phyloP scores from a whole-genome alignment of 1,140 invertebrate species.

The Drosophila eugracilis region DNA sequence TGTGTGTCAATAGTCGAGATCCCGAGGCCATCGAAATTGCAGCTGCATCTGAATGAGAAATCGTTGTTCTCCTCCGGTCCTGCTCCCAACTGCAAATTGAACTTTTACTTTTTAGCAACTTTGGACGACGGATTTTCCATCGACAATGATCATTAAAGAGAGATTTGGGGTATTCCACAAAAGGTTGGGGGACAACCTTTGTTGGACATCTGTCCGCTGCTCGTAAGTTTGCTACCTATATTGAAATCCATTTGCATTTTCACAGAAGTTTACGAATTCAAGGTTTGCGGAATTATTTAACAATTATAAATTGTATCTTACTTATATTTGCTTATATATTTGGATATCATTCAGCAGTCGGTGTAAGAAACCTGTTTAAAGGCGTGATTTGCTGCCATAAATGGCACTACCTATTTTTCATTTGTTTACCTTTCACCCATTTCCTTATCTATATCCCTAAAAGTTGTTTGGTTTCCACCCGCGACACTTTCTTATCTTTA shows the following conservation, averaged over 20 bases:
- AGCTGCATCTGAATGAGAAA: conserved; percentile 31
- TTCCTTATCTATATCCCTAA: conserved; percentile 6
- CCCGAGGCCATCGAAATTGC: conserved; percentile 39
- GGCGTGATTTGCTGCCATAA: background rate
- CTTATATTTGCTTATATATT: background rate
- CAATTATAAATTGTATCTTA: conserved; percentile 14
- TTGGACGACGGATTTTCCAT: conserved; percentile 31
- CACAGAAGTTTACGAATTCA: conserved; percentile 8
- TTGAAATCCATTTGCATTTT: conserved; percentile 26
- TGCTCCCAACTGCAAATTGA: conserved; percentile 49
- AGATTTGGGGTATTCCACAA: conserved; percentile 25
- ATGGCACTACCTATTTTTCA: background rate
- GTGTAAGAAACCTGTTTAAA: no score
- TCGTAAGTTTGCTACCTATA: conserved; percentile 10
- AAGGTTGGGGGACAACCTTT: conserved; percentile 25
- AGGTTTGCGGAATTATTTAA: conserved; percentile 14
- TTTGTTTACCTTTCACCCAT: background rate
- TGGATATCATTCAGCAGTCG: no score
- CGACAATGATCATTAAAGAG: conserved; percentile 62
- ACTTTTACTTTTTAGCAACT: conserved; percentile 67
- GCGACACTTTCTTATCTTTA: conserved; percentile 11
- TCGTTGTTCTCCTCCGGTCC: conserved; percentile 15
- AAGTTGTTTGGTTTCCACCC: background rate
- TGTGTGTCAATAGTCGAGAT: conserved; percentile 50
- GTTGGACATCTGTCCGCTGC: conserved; percentile 29